Conservation (phyloP, 2,888 invertebrate species). For the Diadromus collaris region DNA sequence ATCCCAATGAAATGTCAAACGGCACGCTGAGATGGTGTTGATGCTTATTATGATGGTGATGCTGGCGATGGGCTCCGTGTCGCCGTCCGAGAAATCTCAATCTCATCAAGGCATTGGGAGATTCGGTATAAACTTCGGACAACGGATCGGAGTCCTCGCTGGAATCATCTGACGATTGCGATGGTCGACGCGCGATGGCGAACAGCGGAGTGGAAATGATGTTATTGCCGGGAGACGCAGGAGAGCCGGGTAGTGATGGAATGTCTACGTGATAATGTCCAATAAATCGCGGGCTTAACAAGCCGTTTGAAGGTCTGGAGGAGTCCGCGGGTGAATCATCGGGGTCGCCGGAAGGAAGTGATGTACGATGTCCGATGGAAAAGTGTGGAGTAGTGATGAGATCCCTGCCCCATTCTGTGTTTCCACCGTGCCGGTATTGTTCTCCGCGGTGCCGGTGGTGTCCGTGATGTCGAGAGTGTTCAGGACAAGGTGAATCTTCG, state of each 20-base stretch:
- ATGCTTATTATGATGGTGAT: too few relatives aligned
- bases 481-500: not conserved
- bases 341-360: not conserved
- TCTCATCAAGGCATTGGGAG: not conserved
- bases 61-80: not conserved
- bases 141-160: not conserved
- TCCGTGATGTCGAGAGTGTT: not conserved
- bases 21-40: too few relatives aligned
- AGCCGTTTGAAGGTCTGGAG: not conserved
- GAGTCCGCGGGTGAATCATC: not conserved
- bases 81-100: not conserved
- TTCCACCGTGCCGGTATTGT: too few relatives aligned
- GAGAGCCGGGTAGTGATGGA: not conserved
- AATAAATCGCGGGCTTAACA: too few relatives aligned
- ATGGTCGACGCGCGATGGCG: not conserved
- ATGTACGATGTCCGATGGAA: not conserved
- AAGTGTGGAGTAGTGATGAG: not conserved
- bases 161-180: not conserved
- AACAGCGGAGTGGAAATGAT: not conserved
- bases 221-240: not conserved
- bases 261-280: too few relatives aligned
- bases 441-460: not conserved
- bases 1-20: too few relatives aligned
- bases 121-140: constrained; percentile 4
- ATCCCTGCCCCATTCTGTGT: not conserved